Conservation (phyloP, 92 coral and sea anemone species). For the Actinostola sp. region DNA sequence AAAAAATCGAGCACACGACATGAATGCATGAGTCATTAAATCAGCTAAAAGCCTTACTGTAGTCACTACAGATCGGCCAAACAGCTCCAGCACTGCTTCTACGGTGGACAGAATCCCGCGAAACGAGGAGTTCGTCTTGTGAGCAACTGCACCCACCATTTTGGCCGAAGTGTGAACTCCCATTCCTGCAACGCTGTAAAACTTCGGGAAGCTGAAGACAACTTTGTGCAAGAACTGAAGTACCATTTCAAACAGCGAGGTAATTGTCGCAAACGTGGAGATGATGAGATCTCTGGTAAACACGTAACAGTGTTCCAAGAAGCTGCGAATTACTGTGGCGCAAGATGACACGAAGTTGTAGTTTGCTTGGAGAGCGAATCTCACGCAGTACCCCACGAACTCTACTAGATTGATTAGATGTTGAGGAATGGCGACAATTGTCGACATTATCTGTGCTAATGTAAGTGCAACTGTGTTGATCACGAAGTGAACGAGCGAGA, state of each 20-base stretch:
- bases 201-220: slow-evolving; percentile 44
- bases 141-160: slow-evolving; percentile 44
- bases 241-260: slow-evolving; percentile 41
- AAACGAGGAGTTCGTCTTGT: slow-evolving; percentile 64
- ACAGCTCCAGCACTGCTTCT: slow-evolving; percentile 68
- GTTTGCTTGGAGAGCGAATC: slow-evolving; percentile 76
- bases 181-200: slow-evolving; percentile 44
- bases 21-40: slow-evolving; percentile 12
- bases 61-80: slow-evolving; percentile 56
- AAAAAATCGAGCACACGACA: slow-evolving; percentile 14
- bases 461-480: slow-evolving; percentile 65
- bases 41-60: slow-evolving; percentile 52
- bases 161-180: slow-evolving; percentile 45
- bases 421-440: slow-evolving; percentile 54
- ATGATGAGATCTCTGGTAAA: slow-evolving; percentile 25
- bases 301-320: slow-evolving; percentile 28
- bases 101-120: slow-evolving; percentile 39
- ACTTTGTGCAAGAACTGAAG: slow-evolving; percentile 40
- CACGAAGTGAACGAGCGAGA: slow-evolving; percentile 49
- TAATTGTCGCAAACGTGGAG: slow-evolving; percentile 30
- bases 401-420: slow-evolving; percentile 77
- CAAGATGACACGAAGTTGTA: slow-evolving; percentile 76
- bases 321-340: slow-evolving; percentile 29
- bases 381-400: slow-evolving; percentile 73
- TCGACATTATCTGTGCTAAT: slow-evolving; percentile 46